Percentiles rank a stretch among this genome's conserved stretches.
These are phyloP conservation scores for Caretta caretta DNA, from an alignment of 2,113 vertebrate genomes.

Conservation along the genomic window DNA sequence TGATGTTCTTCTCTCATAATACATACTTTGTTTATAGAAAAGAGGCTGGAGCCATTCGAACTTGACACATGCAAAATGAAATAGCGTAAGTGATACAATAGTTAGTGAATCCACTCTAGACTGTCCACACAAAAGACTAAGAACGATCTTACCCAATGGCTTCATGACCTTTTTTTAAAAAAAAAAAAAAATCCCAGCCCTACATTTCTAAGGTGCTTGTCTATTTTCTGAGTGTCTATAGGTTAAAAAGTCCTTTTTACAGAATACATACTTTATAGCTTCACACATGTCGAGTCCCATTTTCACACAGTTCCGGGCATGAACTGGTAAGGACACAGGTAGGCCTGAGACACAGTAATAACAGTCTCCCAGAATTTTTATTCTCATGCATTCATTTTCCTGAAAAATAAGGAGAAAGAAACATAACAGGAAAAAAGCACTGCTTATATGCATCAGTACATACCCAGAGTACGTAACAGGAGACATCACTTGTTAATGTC, in stretches of 20 bases:
- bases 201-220: neutral
- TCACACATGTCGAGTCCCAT: constrained; percentile 99
- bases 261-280: constrained; percentile 94
- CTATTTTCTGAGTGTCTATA: neutral
- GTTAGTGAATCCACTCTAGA: neutral
- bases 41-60: neutral
- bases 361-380: constrained; percentile 98
- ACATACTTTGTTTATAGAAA: neutral
- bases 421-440: neutral
- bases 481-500: neutral
- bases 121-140: neutral
- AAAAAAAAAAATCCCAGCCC: neutral
- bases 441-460: neutral
- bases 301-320: constrained; percentile 98
- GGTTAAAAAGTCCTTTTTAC: neutral
- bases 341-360: constrained; percentile 99
- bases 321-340: constrained; percentile 94
- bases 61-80: neutral
- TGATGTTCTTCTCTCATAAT: neutral
- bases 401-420: constrained; percentile 51
- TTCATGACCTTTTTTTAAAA: neutral
- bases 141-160: neutral
- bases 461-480: neutral
- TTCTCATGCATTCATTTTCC: constrained; percentile 99
- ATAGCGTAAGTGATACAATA: neutral